These are phyloP conservation scores for Melieria crassipennis DNA, from an alignment of 2,888 invertebrate genomes.

Conservation along the genomic window DNA sequence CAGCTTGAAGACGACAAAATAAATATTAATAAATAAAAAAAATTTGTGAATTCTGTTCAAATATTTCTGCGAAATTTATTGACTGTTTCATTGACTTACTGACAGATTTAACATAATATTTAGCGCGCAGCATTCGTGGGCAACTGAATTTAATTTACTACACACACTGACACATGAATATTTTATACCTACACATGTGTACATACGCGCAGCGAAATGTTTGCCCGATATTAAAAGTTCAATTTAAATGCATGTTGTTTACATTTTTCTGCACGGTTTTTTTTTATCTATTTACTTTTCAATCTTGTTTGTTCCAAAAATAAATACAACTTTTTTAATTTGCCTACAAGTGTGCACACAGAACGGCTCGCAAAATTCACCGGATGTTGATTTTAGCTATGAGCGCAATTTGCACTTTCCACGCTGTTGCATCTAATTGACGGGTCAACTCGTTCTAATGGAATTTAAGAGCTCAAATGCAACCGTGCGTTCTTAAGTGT, in stretches of 20 bases:
- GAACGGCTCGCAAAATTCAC: background rate
- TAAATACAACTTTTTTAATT: conserved; percentile 15
- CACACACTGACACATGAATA: background rate
- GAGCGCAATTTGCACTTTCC: conserved; percentile 25
- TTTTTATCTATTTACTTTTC: too few species aligned
- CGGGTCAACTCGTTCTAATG: too few species aligned
- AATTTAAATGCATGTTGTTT: conserved; percentile 39
- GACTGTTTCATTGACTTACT: background rate
- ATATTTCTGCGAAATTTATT: background rate
- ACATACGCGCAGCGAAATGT: conserved; percentile 3
- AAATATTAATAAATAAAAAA: too few species aligned
- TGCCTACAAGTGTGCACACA: conserved; percentile 29
- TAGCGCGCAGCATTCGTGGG: background rate
- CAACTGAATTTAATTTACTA: background rate
- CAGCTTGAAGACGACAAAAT: too few species aligned
- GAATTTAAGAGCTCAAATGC: too few species aligned
- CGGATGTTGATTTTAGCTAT: conserved; percentile 12
- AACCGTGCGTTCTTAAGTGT: too few species aligned
- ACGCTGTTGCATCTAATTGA: background rate
- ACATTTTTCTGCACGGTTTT: conserved; percentile 10
- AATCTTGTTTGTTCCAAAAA: background rate
- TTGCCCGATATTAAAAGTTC: conserved; percentile 28
- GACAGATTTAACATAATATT: background rate
- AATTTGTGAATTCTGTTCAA: background rate
- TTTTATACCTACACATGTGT: background rate